These are phyloP conservation scores for Naja naja DNA, from an alignment of 2,113 vertebrate species.

Conservation along the genomic window DNA sequence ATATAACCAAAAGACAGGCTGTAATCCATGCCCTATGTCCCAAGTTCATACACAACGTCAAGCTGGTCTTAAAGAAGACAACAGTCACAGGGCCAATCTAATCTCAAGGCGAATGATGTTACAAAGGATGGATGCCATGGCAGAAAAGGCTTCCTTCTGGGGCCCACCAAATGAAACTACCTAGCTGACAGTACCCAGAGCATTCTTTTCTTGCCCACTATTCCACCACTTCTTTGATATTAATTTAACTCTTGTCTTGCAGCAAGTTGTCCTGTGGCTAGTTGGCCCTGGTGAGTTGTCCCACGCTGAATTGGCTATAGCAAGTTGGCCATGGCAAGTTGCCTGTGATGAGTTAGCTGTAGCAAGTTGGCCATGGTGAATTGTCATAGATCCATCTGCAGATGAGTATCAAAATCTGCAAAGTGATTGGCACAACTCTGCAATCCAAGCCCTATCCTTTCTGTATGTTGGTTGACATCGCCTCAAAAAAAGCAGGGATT, in stretches of 20 bases:
- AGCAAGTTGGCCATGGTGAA: too few species aligned
- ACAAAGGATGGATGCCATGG: neutral
- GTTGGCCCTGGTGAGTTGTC: neutral
- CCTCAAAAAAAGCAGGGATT: neutral
- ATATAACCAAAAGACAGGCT: neutral
- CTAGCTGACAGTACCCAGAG: neutral
- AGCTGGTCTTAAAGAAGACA: neutral
- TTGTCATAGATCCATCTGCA: neutral
- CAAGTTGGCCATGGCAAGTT: neutral
- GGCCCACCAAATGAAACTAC: neutral
- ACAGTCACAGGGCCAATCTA: neutral
- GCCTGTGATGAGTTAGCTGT: neutral
- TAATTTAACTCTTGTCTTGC: neutral
- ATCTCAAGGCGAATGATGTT: neutral
- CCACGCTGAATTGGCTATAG: neutral
- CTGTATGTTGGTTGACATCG: neutral
- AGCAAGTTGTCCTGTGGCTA: neutral
- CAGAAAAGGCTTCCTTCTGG: neutral
- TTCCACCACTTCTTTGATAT: neutral
- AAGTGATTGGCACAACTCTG: neutral
- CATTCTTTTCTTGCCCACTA: neutral
- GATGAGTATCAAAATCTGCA: neutral
- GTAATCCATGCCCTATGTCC: neutral
- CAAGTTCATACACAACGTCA: neutral
- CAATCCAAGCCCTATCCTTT: neutral